A percentile compares a stretch with the other conserved stretches of the same genome.
phyloP scores from a whole-genome alignment of 2,888 invertebrate genomes.

The Athrips mouffetella region DNA sequence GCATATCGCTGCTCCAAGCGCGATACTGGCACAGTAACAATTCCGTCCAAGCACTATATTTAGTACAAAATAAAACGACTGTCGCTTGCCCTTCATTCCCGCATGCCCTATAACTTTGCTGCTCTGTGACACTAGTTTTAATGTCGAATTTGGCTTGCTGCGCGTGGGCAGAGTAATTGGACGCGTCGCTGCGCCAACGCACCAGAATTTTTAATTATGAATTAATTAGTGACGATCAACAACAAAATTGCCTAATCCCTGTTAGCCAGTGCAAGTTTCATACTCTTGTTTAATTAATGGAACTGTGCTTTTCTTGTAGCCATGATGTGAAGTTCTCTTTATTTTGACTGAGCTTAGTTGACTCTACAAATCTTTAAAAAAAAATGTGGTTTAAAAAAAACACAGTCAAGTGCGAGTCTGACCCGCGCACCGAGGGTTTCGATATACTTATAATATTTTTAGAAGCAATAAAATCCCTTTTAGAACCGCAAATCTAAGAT shows the following conservation, averaged over 20 bases:
- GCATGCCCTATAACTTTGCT: slow-evolving; percentile 37
- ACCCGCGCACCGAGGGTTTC: no score
- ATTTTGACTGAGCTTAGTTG: background rate
- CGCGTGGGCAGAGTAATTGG: slow-evolving; percentile 48
- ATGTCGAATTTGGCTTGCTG: slow-evolving; percentile 49
- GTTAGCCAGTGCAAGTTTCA: slow-evolving; percentile 39
- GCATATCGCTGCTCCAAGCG: slow-evolving; percentile 49
- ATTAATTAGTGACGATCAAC: slow-evolving; percentile 75
- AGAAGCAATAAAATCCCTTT: no score
- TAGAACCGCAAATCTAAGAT: no score
- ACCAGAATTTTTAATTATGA: slow-evolving; percentile 78
- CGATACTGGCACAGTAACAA: slow-evolving; percentile 71
- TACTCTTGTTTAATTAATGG: background rate
- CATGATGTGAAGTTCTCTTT: background rate
- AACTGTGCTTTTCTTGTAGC: background rate
- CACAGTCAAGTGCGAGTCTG: no score
- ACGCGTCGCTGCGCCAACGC: slow-evolving; percentile 63
- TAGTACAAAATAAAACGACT: slow-evolving; percentile 77
- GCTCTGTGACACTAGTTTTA: slow-evolving; percentile 47
- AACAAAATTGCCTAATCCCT: slow-evolving; percentile 66
- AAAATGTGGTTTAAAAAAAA: no score
- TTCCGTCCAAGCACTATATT: slow-evolving; percentile 74
- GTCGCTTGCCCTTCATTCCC: slow-evolving; percentile 74
- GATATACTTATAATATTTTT: no score
- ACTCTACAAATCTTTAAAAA: background rate